Evolutionary conservation across 2,888 invertebrate species (phyloP).

Genomic region (Acrobasis repandana): DNA sequence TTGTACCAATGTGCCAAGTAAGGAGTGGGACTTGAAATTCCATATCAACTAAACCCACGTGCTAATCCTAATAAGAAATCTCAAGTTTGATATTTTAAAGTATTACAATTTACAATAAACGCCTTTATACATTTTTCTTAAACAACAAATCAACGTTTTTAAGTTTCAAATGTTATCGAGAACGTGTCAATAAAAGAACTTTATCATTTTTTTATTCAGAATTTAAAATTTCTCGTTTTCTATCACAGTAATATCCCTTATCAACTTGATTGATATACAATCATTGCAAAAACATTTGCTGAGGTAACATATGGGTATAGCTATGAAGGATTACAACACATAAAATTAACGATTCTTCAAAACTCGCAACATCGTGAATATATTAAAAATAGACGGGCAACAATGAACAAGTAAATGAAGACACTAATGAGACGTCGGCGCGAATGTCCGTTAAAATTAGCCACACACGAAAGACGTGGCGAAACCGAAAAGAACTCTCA

Average conservation of each 20-base stretch:
- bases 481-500: conserved; percentile 37
- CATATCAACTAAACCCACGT: conserved; percentile 20
- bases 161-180: neutral
- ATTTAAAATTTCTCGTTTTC: too few relatives aligned
- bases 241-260: too few relatives aligned
- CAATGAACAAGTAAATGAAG: conserved; percentile 62
- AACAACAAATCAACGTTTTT: neutral
- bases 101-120: neutral
- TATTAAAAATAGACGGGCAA: conserved; percentile 62
- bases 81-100: neutral
- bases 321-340: neutral
- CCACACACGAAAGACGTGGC: conserved; percentile 43
- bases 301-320: neutral
- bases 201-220: too few relatives aligned
- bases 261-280: neutral
- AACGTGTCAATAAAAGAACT: too few relatives aligned
- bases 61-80: neutral
- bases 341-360: conserved; percentile 23
- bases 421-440: conserved; percentile 65
- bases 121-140: neutral
- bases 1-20: conserved; percentile 3
- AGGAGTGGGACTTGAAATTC: conserved; percentile 20
- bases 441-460: conserved; percentile 59
- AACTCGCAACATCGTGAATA: conserved; percentile 37
- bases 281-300: neutral